A percentile compares a stretch with the other conserved stretches of the same genome.
phyloP scores from a whole-genome alignment of 2,888 invertebrate species.

The Julus scandinavius region DNA sequence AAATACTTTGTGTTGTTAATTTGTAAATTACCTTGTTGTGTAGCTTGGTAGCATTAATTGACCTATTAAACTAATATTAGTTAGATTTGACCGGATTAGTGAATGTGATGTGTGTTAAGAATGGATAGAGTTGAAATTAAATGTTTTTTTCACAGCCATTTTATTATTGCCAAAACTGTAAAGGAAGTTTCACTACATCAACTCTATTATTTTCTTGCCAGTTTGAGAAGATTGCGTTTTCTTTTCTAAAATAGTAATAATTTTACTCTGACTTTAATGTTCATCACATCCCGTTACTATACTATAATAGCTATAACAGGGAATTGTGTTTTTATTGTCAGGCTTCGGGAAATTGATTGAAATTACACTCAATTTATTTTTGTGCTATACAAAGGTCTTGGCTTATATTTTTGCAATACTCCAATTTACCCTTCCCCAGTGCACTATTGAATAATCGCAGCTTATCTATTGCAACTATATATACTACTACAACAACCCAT shows the following conservation, averaged over 20 bases:
- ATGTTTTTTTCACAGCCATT: too few relatives aligned
- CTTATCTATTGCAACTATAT: too few relatives aligned
- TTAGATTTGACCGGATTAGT: too few relatives aligned
- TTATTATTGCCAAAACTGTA: background rate
- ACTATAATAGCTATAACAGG: background rate
- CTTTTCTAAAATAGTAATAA: background rate
- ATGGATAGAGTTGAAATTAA: too few relatives aligned
- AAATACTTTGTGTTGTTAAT: too few relatives aligned
- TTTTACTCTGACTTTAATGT: slow-evolving; percentile 19
- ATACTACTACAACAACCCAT: background rate
- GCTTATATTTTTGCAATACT: background rate
- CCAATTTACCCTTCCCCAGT: background rate
- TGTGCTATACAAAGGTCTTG: background rate
- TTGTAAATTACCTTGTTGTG: too few relatives aligned
- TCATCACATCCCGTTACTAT: slow-evolving; percentile 31
- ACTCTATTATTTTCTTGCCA: background rate
- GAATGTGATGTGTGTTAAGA: too few relatives aligned
- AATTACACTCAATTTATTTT: background rate
- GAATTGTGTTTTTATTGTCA: background rate
- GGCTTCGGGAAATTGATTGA: slow-evolving; percentile 14
- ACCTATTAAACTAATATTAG: too few relatives aligned
- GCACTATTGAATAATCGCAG: background rate
- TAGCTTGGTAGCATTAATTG: too few relatives aligned
- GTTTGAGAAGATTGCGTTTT: background rate
- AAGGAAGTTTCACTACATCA: background rate